Base-by-base conservation (phyloP, 2,888 invertebrate genomes). In the Epinotia bilunana region DNA sequence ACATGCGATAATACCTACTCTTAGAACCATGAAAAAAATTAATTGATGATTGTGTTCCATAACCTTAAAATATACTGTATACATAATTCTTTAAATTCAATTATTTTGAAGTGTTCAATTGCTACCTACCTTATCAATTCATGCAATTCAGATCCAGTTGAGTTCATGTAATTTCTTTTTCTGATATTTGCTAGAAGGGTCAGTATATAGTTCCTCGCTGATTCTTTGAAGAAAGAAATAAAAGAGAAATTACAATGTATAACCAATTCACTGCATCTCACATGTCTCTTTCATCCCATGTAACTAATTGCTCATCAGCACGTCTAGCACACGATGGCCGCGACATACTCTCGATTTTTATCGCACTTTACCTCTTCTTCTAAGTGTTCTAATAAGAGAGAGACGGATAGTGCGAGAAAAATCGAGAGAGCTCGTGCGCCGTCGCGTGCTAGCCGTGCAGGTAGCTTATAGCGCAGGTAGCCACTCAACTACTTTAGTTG, bases 21-120 rank as follows among this genome's bases (percentile, higher is more conserved):
- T 2, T 58, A 49, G n/a, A 53, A 16, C n/a, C 53, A 53, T n/a
- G 53, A 16, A 18, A 18, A 57, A n/a, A 57, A 0, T 1, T 2
- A 1, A 53, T 9, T 28, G 18, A 63, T 55, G 62, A 33, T 57
- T 55, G 39, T 55, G 57, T 16, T 63, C 9, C 55, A 55, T 64
- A 72, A 72, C 72, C 72, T 72, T 57, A 23, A 71, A 71, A 68
- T 53, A 16, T n/a, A 18, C 0, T 3, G 23, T 28, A 28, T 3
- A 28, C 2, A 28, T 6, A 23, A 58, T 23, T 58, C 5, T 58
- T 12, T 13, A 12, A 5, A 20, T 13, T 13, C 58, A 58, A 16
- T 49, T 49, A 49, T 13, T 16, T 3, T 49, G 13, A 49, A 4
- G 12, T 49, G 12, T 49, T 13, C 1, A 49, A 49, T 13, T 6